These are phyloP conservation scores for Hemibagrus wyckioides DNA, from an alignment of 2,113 vertebrate species.

Conservation along the genomic window DNA sequence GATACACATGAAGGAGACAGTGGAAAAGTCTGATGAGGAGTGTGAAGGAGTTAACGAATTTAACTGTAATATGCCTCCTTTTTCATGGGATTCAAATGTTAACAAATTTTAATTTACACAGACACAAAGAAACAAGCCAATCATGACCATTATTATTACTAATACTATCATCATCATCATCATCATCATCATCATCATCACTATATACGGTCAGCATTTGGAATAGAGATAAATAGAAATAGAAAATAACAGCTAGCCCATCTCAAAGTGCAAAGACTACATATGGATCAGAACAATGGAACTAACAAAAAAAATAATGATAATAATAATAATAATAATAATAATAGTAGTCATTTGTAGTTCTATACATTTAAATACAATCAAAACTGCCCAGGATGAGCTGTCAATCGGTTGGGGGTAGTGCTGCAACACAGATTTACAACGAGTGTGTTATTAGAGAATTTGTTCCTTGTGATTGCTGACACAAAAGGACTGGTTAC, in stretches of 20 bases:
- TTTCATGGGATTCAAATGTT: slow-evolving; percentile 70
- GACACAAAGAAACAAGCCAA: slow-evolving; percentile 77
- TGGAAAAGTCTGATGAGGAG: not conserved
- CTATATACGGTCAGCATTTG: slow-evolving; percentile 35
- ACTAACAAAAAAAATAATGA: slow-evolving; percentile 54
- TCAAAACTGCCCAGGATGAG: slow-evolving; percentile 81
- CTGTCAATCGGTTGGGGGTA: slow-evolving; percentile 74
- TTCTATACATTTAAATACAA: slow-evolving; percentile 80
- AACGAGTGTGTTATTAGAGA: slow-evolving; percentile 17
- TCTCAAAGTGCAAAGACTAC: slow-evolving; percentile 64
- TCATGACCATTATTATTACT: slow-evolving; percentile 73
- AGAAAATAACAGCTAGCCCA: slow-evolving; percentile 50
- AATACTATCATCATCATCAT: slow-evolving; percentile 70
- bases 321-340: slow-evolving; percentile 63
- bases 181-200: slow-evolving; percentile 65
- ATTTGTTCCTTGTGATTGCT: not conserved
- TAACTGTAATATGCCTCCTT: slow-evolving; percentile 72
- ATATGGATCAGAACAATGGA: slow-evolving; percentile 63
- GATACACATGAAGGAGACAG: slow-evolving; percentile 28
- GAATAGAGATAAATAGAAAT: slow-evolving; percentile 46
- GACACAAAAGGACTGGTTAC: slow-evolving; percentile 31
- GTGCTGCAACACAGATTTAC: slow-evolving; percentile 46
- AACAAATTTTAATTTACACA: slow-evolving; percentile 77
- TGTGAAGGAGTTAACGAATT: slow-evolving; percentile 53
- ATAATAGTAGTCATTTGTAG: slow-evolving; percentile 72